Evolutionary conservation across 2,113 vertebrate genomes (phyloP), one percentile per base, ranked within the genome.

Genomic region (Entomyzon cyanotis): DNA sequence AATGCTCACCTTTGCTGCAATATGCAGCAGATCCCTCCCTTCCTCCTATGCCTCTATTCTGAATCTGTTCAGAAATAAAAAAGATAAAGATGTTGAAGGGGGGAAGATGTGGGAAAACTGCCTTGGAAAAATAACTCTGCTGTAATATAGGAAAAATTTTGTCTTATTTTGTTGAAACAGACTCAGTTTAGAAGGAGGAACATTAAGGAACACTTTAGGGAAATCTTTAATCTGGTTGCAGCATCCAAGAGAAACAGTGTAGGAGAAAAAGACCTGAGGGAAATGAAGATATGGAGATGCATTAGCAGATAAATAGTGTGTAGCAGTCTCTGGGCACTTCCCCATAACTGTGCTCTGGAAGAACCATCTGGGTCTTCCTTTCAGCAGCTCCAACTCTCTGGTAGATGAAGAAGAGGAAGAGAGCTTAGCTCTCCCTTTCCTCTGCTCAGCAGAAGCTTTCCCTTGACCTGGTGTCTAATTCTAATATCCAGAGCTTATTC

Each of bases 201-300:
- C 71, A 46, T 92, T 92, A 84, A 74, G 49, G 59, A 92, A 84
- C 65, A 76, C 87, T 93, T 89, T 39, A 83, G 84, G 91, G 89
- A 96, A 92, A 93, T 92, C 73, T 89, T 88, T 92, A 91, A 92
- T 96, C 85, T 7, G 14, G 80, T 80, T 78, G 80, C 9, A 33
- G 25, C 68, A 73, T 91, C 90, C 76, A 91, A 82, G 65, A 87
- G 90, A 87, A 75, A 87, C 55, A 92, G 69, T 56, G 62, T 84
- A 68, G 81, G 91, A 94, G 93, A 96, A 94, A 95, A 97, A 87
- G 83, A 81, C 68, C 78, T 58, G 74, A 92, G 84, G 91, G 87
- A 89, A 89, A 91, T 79, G 87, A 90, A 91, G 87, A 74, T 50
- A 46, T 1, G 1, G 88, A 82, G 76, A 55, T 90, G 56, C 77